Conservation (phyloP, 2,888 invertebrate genomes). For the Thecocarcelia acutangulata region DNA sequence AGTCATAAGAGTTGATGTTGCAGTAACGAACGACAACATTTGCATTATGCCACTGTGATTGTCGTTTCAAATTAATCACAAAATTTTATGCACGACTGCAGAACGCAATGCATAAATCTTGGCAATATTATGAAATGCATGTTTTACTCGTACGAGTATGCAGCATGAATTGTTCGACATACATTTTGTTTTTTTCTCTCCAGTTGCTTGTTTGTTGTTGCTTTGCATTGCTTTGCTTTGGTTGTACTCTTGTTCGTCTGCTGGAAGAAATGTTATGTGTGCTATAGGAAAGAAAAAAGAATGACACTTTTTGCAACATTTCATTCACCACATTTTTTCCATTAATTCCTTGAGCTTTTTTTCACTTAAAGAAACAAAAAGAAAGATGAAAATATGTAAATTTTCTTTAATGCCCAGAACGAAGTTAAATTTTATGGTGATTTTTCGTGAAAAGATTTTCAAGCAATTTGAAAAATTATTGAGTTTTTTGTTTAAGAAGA, state of each 20-base stretch:
- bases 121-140: slow-evolving; percentile 65
- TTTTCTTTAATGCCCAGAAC: slow-evolving; percentile 30
- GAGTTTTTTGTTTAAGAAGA: neutral
- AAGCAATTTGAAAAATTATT: slow-evolving; percentile 2
- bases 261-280: neutral
- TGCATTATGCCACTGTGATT: slow-evolving; percentile 60
- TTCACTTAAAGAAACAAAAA: slow-evolving; percentile 14
- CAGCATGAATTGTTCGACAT: slow-evolving; percentile 42
- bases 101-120: slow-evolving; percentile 67
- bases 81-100: slow-evolving; percentile 71
- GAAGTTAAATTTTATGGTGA: slow-evolving; percentile 48
- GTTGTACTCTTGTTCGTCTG: slow-evolving; percentile 5
- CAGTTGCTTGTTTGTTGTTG: neutral
- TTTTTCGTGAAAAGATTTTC: slow-evolving; percentile 30
- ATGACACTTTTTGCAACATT: slow-evolving; percentile 56
- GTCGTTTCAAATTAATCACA: slow-evolving; percentile 69
- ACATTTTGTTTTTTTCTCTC: slow-evolving; percentile 11
- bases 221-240: too few species aligned
- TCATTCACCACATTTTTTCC: slow-evolving; percentile 46
- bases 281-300: slow-evolving; percentile 23
- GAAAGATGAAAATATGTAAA: slow-evolving; percentile 4
- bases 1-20: slow-evolving; percentile 41
- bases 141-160: slow-evolving; percentile 20
- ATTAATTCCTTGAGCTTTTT: slow-evolving; percentile 40
- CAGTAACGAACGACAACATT: slow-evolving; percentile 36